A percentile compares a stretch with the other conserved stretches of the same genome.
phyloP scores from a whole-genome alignment of 2,113 vertebrate genomes.

The Malurus elegans region DNA sequence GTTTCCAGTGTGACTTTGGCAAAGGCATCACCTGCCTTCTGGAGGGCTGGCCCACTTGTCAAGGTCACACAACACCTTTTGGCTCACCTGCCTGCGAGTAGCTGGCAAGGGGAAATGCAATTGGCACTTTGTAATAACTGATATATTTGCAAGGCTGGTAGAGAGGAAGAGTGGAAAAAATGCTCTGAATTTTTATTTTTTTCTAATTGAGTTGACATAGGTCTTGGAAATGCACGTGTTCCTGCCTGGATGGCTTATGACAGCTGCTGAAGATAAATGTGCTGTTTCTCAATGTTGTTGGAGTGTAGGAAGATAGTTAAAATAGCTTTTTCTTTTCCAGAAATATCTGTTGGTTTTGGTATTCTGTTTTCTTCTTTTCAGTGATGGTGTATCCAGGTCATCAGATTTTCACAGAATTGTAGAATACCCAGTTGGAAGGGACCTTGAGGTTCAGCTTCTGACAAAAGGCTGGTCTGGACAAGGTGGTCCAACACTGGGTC shows the following conservation, averaged over 20 bases:
- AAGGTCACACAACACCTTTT: constrained; percentile 5
- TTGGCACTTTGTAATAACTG: not conserved
- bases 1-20: constrained; percentile 41
- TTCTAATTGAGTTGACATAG: not conserved
- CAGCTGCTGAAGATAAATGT: not conserved
- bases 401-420: not conserved
- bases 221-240: not conserved
- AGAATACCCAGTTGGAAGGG: not conserved
- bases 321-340: not conserved
- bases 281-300: not conserved
- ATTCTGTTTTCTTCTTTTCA: not conserved
- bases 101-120: constrained; percentile 1
- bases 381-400: not conserved
- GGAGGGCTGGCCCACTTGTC: constrained; percentile 8
- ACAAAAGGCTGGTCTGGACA: not conserved
- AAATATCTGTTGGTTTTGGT: not conserved
- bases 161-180: constrained; percentile 5
- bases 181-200: not conserved
- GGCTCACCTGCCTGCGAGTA: not conserved
- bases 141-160: not conserved
- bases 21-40: not conserved
- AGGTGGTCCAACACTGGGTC: not conserved
- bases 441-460: not conserved
- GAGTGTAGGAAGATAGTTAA: not conserved
- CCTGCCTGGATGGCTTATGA: not conserved